A percentile compares a stretch with the other conserved stretches of the same genome.
Conservation (phyloP, 1,140 invertebrate species). For the Samia ricini region DNA sequence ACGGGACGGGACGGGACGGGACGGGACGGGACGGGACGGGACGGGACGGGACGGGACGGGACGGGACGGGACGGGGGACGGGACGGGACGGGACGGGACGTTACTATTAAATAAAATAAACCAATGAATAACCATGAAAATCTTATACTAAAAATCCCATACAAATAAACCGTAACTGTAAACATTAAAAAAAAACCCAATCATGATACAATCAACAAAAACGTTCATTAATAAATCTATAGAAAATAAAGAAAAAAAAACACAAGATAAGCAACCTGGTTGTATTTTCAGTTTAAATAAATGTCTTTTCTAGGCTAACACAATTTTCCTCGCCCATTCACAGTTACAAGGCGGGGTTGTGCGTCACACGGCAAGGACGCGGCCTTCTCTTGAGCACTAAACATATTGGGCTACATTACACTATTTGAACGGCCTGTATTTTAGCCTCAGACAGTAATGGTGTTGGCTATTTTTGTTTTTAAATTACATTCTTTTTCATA, state of each 20-base stretch:
- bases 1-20: too few relatives aligned
- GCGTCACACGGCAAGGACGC: conserved; percentile 56
- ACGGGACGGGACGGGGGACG: too few relatives aligned
- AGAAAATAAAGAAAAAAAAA: not conserved
- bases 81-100: too few relatives aligned
- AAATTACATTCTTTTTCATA: conserved; percentile 33
- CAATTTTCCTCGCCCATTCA: conserved; percentile 33
- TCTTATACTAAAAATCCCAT: too few relatives aligned
- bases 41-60: too few relatives aligned
- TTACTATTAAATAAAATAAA: too few relatives aligned
- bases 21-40: too few relatives aligned
- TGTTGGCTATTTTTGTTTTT: conserved; percentile 38
- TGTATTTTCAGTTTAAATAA: conserved; percentile 12
- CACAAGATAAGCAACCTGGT: not conserved
- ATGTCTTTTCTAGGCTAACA: conserved; percentile 18
- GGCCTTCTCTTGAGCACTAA: conserved; percentile 30
- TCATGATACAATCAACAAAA: not conserved
- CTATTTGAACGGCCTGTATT: conserved; percentile 47
- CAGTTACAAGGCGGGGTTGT: conserved; percentile 41
- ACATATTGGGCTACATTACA: conserved; percentile 30
- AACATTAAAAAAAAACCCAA: too few relatives aligned
- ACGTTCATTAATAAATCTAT: not conserved
- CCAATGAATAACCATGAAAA: too few relatives aligned
- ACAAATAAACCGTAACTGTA: too few relatives aligned
- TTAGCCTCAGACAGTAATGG: conserved; percentile 31